Evolutionary conservation across 2,888 invertebrate species (phyloP).

Genomic region (Plebejus argus): DNA sequence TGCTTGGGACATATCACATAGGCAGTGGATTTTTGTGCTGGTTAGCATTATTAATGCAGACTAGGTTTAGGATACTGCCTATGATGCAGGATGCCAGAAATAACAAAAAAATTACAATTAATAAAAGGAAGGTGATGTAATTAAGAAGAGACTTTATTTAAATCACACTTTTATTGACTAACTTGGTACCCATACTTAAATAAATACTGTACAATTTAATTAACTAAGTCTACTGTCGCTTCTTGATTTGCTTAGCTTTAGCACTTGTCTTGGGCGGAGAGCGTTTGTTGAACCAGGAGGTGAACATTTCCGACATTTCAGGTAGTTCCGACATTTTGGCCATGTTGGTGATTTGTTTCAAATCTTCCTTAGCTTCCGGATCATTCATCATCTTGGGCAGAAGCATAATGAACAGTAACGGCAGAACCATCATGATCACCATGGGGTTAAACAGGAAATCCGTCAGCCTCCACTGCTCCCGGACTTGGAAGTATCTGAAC

Average conservation of each 20-base stretch:
- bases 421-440: slow-evolving; percentile 98
- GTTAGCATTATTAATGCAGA: too few relatives aligned
- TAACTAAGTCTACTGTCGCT: slow-evolving; percentile 60
- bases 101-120: neutral
- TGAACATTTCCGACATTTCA: slow-evolving; percentile 97
- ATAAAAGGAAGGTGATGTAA: neutral
- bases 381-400: slow-evolving; percentile 98
- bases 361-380: slow-evolving; percentile 97
- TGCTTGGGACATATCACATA: too few relatives aligned
- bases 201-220: slow-evolving; percentile 31
- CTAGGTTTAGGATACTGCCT: too few relatives aligned
- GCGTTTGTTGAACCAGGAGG: slow-evolving; percentile 90
- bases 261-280: slow-evolving; percentile 71
- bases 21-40: too few relatives aligned
- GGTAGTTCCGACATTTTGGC: slow-evolving; percentile 93
- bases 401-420: slow-evolving; percentile 93
- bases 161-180: slow-evolving; percentile 27
- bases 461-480: slow-evolving; percentile 98
- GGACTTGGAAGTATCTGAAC: slow-evolving; percentile 93
- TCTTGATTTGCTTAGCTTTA: slow-evolving; percentile 74
- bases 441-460: slow-evolving; percentile 98
- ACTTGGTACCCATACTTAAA: slow-evolving; percentile 26
- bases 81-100: too few relatives aligned
- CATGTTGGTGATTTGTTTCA: slow-evolving; percentile 93
- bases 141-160: neutral